Evolutionary conservation across 2,113 vertebrate species (phyloP).

Genomic region (Aldabrachelys gigantea): DNA sequence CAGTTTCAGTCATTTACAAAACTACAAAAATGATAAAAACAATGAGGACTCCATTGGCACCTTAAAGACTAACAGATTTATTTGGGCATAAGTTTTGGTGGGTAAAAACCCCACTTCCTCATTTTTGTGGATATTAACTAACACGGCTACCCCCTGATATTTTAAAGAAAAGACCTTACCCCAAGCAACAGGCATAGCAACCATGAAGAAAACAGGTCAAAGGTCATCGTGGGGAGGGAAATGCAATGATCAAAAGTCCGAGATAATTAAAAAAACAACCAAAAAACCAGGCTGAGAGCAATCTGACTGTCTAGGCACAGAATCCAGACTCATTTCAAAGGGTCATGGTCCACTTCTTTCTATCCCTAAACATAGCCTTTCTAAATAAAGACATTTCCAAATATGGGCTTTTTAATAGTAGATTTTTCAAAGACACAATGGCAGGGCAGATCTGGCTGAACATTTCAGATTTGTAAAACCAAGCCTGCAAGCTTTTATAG

Average conservation of each 20-base stretch:
- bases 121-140: no score
- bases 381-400: background rate
- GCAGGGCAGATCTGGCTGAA: background rate
- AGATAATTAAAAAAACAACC: background rate
- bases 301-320: background rate
- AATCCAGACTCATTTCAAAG: background rate
- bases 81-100: no score
- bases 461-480: rapidly evolving
- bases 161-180: background rate
- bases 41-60: no score
- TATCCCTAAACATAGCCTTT: background rate
- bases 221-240: background rate
- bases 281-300: rapidly evolving
- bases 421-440: rapidly evolving
- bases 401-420: background rate
- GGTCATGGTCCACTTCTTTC: background rate
- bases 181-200: background rate
- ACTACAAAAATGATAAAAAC: background rate
- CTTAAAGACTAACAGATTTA: no score
- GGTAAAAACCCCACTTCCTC: no score
- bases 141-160: no score
- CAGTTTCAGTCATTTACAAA: background rate
- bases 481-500: background rate
- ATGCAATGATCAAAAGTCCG: rapidly evolving
- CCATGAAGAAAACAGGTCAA: background rate